Base-by-base conservation (phyloP, 2,797 vertebrate genomes). In the Mormyrops attenuatus region DNA sequence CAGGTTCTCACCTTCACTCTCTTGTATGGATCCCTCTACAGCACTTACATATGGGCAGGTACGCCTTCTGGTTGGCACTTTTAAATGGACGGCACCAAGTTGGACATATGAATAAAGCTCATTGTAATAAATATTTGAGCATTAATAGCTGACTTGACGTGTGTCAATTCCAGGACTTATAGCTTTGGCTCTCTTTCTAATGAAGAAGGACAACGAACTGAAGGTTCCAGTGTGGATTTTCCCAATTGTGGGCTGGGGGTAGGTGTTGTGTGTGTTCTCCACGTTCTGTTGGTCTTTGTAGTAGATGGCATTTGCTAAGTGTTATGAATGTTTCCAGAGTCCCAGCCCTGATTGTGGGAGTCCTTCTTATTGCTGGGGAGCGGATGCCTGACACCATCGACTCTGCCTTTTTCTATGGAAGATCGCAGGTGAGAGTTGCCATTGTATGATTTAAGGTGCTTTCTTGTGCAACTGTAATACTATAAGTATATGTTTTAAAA, bases 31-130 rank as follows among this genome's bases (percentile, higher is more conserved):
- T 97, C 98, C 0, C 97, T 99, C 90, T 99, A 98, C 93, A 97
- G 98, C 93, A 97, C 97, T 34, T 99, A 96, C 90, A 89, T 99
- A 0, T 99, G 98, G 99, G 97, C 99, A 96, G 98, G 99, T 99
- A 96, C 93, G 94, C 89, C 90, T 57, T 88, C n/a, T 13, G 0
- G 8, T 73, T 87, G 17, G 15, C 53, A 60, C 41, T 55, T n/a
- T 52, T 85, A 52, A 85, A 52, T 85, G 20, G 9, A 85, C 3
- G 1, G 9, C 9, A 85, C n/a, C 44, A 6, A n/a, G 11, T 73
- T 13, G 82, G n/a, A 85, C 26, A 2, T 13, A 52, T 85, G 82
- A 49, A 49, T 8, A 26, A 80, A 85, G 13, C 47, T 26, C 30
- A 73, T 73, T 34, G 30, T n/a, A 44, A 11, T 84, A 84, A 44